A percentile compares a stretch with the other conserved stretches of the same genome.
These are phyloP conservation scores for Dendroctonus valens DNA, from an alignment of 1,140 invertebrate genomes.

Conservation along the genomic window DNA sequence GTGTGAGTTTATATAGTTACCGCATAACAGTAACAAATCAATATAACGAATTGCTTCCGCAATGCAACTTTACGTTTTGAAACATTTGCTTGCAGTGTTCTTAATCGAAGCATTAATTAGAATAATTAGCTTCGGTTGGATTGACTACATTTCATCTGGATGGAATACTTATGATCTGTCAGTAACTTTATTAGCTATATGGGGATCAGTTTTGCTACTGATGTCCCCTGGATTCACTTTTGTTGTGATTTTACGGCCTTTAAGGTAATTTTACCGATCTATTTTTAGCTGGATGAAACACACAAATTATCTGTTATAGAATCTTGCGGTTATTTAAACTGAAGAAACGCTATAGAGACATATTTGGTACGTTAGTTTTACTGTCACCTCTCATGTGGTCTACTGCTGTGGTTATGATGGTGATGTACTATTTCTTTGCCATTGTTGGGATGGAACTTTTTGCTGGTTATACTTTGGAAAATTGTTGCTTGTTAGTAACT, in stretches of 20 bases:
- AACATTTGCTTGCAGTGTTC: constrained; percentile 74
- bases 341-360: constrained; percentile 84
- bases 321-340: constrained; percentile 73
- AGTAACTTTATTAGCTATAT: constrained; percentile 67
- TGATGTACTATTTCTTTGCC: constrained; percentile 89
- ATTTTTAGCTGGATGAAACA: not conserved
- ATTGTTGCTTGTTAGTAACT: constrained; percentile 79
- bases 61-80: too few species aligned
- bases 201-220: constrained; percentile 65
- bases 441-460: constrained; percentile 92
- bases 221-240: constrained; percentile 68
- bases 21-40: not conserved
- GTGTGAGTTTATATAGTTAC: constrained; percentile 54
- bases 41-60: not conserved
- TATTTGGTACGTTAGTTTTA: constrained; percentile 85
- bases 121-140: constrained; percentile 70
- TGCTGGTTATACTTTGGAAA: constrained; percentile 69
- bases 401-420: constrained; percentile 77
- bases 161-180: constrained; percentile 87
- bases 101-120: constrained; percentile 71
- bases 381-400: constrained; percentile 74
- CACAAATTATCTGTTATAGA: constrained; percentile 45
- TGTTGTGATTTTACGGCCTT: constrained; percentile 71
- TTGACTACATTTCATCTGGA: constrained; percentile 73
- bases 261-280: constrained; percentile 46